These are phyloP conservation scores for Tapirus terrestris DNA, from an alignment of 2,113 vertebrate genomes.

Conservation along the genomic window DNA sequence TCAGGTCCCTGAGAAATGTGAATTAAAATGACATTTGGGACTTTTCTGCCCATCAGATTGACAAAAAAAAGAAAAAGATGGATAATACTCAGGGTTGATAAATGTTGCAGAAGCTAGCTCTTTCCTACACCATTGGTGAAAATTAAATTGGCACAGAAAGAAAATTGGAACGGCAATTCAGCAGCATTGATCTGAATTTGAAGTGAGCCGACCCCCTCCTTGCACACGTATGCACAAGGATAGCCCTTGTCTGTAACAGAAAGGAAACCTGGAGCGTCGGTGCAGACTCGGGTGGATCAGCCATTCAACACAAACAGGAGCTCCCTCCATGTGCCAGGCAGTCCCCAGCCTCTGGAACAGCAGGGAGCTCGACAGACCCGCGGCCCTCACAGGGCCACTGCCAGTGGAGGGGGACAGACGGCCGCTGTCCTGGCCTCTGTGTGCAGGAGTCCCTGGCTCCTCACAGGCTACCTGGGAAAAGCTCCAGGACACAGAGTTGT, in stretches of 20 bases:
- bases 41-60: neutral
- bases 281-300: neutral
- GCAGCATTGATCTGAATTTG: neutral
- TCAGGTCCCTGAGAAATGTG: neutral
- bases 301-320: neutral
- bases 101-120: too few relatives aligned
- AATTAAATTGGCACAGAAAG: neutral
- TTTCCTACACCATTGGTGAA: neutral
- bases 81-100: neutral
- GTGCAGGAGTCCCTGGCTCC: too few relatives aligned
- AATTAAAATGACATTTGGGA: neutral
- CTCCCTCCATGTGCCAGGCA: neutral
- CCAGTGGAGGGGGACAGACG: neutral
- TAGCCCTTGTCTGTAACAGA: neutral
- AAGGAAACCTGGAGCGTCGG: neutral
- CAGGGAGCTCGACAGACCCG: too few relatives aligned
- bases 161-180: neutral
- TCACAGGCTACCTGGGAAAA: neutral
- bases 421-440: rapidly evolving
- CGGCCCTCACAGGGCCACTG: rapidly evolving
- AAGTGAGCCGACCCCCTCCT: too few relatives aligned
- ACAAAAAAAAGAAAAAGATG: neutral
- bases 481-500: neutral
- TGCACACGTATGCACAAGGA: too few relatives aligned
- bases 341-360: neutral